A percentile compares a stretch with the other conserved stretches of the same genome.
Evolutionary conservation across 1,140 invertebrate genomes (phyloP).

Genomic region (Brachionus paranguensis): DNA sequence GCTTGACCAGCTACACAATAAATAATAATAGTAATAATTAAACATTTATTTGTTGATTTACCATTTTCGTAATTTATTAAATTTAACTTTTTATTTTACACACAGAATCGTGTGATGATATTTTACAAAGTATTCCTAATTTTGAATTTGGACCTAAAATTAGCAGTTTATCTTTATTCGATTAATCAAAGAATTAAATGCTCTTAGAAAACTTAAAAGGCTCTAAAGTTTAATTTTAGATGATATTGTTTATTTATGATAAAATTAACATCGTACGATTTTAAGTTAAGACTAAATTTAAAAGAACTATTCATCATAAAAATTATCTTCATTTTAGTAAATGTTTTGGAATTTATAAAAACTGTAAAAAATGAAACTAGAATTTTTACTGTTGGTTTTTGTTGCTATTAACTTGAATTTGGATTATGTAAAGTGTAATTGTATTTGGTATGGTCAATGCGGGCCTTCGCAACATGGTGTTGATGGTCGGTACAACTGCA

Average conservation of each 20-base stretch:
- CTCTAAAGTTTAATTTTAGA: not conserved
- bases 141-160: not conserved
- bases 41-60: too few relatives aligned
- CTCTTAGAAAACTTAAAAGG: not conserved
- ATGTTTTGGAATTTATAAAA: not conserved
- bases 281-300: not conserved
- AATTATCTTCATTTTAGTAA: not conserved
- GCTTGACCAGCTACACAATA: too few relatives aligned
- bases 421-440: not conserved
- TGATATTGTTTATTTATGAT: not conserved
- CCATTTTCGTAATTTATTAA: too few relatives aligned
- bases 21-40: too few relatives aligned
- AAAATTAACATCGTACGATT: not conserved
- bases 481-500: not conserved
- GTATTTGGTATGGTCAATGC: constrained; percentile 40
- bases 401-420: not conserved
- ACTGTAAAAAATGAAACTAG: not conserved
- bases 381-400: not conserved
- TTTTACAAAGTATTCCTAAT: not conserved
- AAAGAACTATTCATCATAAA: not conserved
- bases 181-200: not conserved
- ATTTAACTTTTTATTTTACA: too few relatives aligned
- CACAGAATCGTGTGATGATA: too few relatives aligned
- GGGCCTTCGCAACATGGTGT: not conserved
- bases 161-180: not conserved